Base-by-base conservation (phyloP, 1,140 invertebrate genomes). In the Leguminivora glycinivorella region DNA sequence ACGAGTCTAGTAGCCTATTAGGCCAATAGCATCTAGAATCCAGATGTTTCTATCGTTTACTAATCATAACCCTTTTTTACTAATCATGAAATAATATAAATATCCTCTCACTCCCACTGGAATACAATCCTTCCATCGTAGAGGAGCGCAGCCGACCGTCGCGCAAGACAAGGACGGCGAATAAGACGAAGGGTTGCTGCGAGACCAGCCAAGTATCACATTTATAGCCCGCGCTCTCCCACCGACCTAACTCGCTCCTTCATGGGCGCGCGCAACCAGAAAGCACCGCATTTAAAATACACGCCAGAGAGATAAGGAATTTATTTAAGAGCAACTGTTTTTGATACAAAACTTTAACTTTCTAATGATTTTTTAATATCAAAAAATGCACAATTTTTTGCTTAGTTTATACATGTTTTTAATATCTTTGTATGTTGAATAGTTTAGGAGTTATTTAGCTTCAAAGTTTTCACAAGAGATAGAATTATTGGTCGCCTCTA, bases 101-200 rank as follows among this genome's bases (percentile, higher is more conserved):
- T 26, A 58, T 58, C 24, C 17, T 67, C 19, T 22, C 24, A 40
- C 9, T 40, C 22, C 10, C 12, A 29, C 56, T 81, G 77, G 69
- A 72, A 40, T 43, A 73, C 72, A 38, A 71, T 34, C 81, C 72
- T 88, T 77, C 19, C 26, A 76, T 70, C 66, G 71, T 83, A 88
- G 88, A 91, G 87, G 78, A 89, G 89, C 73, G 80, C 82, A 87
- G 85, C 80, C 87, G 82, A 85, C 79, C 83, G 83, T 87, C 88
- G 90, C 80, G 90, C 80, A 91, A 90, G 91, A 92, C 86, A 88
- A 87, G 87, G 91, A 92, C 81, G 81, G 89, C 87, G 86, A 89
- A 91, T 88, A 92, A 92, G 91, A 92, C 90, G 91, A 92, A 92
- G 91, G 91, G 91, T 92, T 92, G 90, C 89, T 91, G 85, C 74